Evolutionary conservation across 2,797 vertebrate genomes (phyloP), one percentile per base, ranked within the genome.

Genomic region (Pantherophis vulpinus): DNA sequence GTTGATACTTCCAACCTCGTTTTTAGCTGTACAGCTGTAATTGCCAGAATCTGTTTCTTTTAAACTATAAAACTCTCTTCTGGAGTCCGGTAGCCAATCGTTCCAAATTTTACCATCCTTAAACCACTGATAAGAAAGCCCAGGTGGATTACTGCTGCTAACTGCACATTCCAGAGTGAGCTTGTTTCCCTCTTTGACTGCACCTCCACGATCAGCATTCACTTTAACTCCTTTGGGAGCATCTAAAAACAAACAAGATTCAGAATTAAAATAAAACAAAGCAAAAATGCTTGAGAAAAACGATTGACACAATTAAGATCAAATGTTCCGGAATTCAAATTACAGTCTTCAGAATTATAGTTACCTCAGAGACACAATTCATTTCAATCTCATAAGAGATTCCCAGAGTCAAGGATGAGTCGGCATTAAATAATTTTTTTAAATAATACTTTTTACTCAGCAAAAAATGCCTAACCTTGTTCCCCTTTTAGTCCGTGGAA

Each of bases 1-100:
- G 1, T 0, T 0, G 0, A 0, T 0, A 0, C 0, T 4, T 86
- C 16, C 1, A 90, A 89, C 0, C 7, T 0, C 0, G 14, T 92
- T 93, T 20, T 0, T 0, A 7, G 14, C 56, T 16, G 1, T 0
- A 20, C 93, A 93, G 3, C 0, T 0, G 42, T 93, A 93, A 18
- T 0, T 32, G 5, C 93, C 93, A 10, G 90, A 88, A 59, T 91
- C 5, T 16, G 37, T 1, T 1, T n/a, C 42, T 23, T 13, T 25
- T 37, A 88, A 13, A 42, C 14, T 2, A 16, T 25, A 0, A 23
- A 91, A 55, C 23, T 42, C 55, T 0, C 20, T 20, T 37, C 1
- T 91, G 32, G 5, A 1, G 0, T 1, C 0, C 2, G 2, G 42
- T 42, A 4, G 42, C 42, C 6, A 0, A 0, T 4, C 1, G 0